A percentile compares a stretch with the other conserved stretches of the same genome.
These are phyloP conservation scores for Petrophora chlorosata DNA, from an alignment of 2,888 invertebrate genomes.

Conservation along the genomic window DNA sequence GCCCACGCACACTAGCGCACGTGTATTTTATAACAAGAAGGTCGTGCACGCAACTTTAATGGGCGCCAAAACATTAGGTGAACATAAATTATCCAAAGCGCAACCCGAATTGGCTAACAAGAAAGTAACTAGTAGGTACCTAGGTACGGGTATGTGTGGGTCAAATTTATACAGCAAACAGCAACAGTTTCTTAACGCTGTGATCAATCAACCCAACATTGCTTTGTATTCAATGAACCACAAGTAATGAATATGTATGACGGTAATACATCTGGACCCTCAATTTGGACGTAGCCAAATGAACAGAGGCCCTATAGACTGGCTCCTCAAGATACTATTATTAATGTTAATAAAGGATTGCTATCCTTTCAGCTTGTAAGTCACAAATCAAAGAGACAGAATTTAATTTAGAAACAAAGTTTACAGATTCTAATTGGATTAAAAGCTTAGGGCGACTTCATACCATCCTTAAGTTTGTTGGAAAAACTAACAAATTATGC, in stretches of 20 bases:
- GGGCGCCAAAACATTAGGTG: slow-evolving; percentile 25
- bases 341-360: slow-evolving; percentile 39
- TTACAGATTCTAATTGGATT: slow-evolving; percentile 10
- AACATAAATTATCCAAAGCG: slow-evolving; percentile 13
- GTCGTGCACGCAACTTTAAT: slow-evolving; percentile 29
- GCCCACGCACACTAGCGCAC: slow-evolving; percentile 53
- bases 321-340: slow-evolving; percentile 40
- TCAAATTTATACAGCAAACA: slow-evolving; percentile 11
- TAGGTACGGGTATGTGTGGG: slow-evolving; percentile 25
- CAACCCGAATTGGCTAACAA: not conserved
- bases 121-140: slow-evolving; percentile 2
- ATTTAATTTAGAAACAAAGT: slow-evolving; percentile 1
- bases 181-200: slow-evolving; percentile 22
- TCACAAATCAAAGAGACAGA: slow-evolving; percentile 6
- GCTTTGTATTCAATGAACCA: slow-evolving; percentile 45
- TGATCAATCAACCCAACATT: slow-evolving; percentile 49
- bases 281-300: slow-evolving; percentile 43
- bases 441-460: not conserved
- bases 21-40: slow-evolving; percentile 22
- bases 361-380: slow-evolving; percentile 3
- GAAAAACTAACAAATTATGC: slow-evolving; percentile 9
- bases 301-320: slow-evolving; percentile 22
- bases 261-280: slow-evolving; percentile 46
- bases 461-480: too few relatives aligned
- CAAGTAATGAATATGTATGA: slow-evolving; percentile 61